These are phyloP conservation scores for Calvadosia cruxmelitensis DNA, from an alignment of 30 jellyfish, hydroid and myxozoan species.

Conservation along the genomic window DNA sequence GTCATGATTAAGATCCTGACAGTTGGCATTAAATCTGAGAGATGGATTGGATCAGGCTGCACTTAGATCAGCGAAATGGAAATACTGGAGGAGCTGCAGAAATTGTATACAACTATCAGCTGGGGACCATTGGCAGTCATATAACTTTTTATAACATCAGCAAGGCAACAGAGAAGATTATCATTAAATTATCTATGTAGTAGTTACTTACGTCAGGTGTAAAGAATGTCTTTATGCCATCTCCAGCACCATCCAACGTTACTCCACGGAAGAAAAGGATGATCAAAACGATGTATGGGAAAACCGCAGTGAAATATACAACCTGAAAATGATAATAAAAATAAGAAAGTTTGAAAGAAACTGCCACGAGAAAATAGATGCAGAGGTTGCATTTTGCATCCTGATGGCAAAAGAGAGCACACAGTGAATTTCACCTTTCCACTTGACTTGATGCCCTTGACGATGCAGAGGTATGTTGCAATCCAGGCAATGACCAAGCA, in stretches of 20 bases:
- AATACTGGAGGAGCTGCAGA: not conserved
- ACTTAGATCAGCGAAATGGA: not conserved
- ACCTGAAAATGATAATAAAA: not conserved
- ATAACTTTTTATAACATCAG: not conserved
- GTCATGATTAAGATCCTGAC: no score
- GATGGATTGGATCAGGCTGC: no score
- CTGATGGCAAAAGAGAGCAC: no score
- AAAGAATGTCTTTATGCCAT: conserved; percentile 51
- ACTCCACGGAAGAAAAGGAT: conserved; percentile 81
- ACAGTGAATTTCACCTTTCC: conserved; percentile 98
- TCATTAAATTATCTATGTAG: not conserved
- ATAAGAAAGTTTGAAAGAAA: not conserved
- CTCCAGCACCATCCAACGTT: conserved; percentile 75
- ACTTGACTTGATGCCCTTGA: conserved; percentile 90
- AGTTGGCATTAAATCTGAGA: no score
- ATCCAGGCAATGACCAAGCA: conserved; percentile 87
- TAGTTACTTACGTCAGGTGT: conserved; percentile 60
- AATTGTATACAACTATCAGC: not conserved
- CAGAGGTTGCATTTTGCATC: not conserved
- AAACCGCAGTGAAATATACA: conserved; percentile 15
- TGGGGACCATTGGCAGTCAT: not conserved
- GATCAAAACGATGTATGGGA: conserved; percentile 39
- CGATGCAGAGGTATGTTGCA: conserved; percentile 72
- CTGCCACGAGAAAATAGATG: not conserved
- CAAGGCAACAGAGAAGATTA: not conserved